Conservation (phyloP, 2,888 invertebrate genomes). For the Agonopterix subpropinquella region DNA sequence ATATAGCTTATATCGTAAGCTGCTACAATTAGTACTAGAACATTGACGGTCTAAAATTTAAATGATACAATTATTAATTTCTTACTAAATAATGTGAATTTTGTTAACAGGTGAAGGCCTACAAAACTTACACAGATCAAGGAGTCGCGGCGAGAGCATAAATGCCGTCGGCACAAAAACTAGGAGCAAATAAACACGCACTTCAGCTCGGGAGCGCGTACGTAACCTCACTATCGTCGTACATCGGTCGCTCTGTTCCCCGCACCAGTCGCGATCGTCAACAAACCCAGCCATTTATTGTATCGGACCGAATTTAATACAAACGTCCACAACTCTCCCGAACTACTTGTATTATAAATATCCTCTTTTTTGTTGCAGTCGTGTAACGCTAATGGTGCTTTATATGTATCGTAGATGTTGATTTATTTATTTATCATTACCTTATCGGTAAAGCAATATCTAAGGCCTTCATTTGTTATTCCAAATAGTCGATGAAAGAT, state of each 20-base stretch:
- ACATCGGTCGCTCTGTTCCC: slow-evolving; percentile 26
- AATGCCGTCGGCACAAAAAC: slow-evolving; percentile 80
- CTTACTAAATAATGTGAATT: not conserved
- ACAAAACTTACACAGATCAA: slow-evolving; percentile 83
- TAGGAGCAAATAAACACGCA: slow-evolving; percentile 56
- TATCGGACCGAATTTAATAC: slow-evolving; percentile 53
- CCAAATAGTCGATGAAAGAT: slow-evolving; percentile 11
- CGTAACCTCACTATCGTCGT: slow-evolving; percentile 12
- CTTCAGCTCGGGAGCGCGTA: slow-evolving; percentile 10
- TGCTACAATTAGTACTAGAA: too few relatives aligned
- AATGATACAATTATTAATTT: too few relatives aligned
- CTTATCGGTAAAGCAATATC: slow-evolving; percentile 39
- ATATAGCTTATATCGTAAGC: too few relatives aligned
- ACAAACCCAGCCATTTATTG: slow-evolving; percentile 27
- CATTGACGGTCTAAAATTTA: too few relatives aligned
- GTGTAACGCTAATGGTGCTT: slow-evolving; percentile 63
- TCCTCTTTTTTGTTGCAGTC: slow-evolving; percentile 49
- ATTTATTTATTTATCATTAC: too few relatives aligned
- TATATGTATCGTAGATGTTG: slow-evolving; percentile 21
- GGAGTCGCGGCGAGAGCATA: slow-evolving; percentile 88
- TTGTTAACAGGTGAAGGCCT: slow-evolving; percentile 76
- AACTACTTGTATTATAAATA: slow-evolving; percentile 12
- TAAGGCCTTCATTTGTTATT: slow-evolving; percentile 23
- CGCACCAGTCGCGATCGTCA: slow-evolving; percentile 18
- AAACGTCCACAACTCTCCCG: slow-evolving; percentile 39